Percentiles rank a stretch among this genome's conserved stretches.
Conservation (phyloP, 2,888 invertebrate species). For the Heliconius aoede region DNA sequence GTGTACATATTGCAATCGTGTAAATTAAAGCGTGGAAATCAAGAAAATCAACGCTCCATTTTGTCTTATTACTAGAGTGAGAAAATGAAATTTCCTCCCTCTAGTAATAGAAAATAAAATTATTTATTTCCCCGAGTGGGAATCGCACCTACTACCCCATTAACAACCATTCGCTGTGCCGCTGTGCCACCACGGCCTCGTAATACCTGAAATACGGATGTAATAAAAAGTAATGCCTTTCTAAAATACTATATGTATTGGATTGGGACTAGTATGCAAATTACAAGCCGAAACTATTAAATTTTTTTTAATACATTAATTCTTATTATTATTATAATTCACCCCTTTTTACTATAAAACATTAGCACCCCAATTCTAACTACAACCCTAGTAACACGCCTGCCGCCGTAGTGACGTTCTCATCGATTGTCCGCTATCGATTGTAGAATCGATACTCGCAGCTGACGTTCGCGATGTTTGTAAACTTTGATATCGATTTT, state of each 20-base stretch:
- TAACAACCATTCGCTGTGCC: neutral
- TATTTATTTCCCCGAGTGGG: neutral
- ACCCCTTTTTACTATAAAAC: constrained; percentile 29
- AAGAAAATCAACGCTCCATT: too few relatives aligned
- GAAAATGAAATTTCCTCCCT: neutral
- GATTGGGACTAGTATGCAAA: neutral
- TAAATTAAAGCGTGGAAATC: too few relatives aligned
- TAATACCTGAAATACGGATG: neutral
- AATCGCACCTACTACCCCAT: neutral
- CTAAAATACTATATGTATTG: neutral
- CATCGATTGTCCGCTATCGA: constrained; percentile 59
- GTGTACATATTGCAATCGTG: too few relatives aligned
- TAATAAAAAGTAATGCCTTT: neutral
- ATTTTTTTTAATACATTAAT: neutral
- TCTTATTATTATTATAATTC: constrained; percentile 20
- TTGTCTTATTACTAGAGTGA: neutral
- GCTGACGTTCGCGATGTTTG: constrained; percentile 61
- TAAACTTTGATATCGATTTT: constrained; percentile 46
- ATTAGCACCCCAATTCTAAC: constrained; percentile 26
- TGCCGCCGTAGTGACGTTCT: constrained; percentile 59
- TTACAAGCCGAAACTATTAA: neutral
- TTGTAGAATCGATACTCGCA: constrained; percentile 61
- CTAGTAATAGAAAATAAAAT: too few relatives aligned
- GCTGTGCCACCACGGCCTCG: neutral
- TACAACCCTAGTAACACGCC: constrained; percentile 20